Base-by-base conservation (phyloP, 53 echinoderm and acorn worm genomes). In the Paracentrotus lividus region DNA sequence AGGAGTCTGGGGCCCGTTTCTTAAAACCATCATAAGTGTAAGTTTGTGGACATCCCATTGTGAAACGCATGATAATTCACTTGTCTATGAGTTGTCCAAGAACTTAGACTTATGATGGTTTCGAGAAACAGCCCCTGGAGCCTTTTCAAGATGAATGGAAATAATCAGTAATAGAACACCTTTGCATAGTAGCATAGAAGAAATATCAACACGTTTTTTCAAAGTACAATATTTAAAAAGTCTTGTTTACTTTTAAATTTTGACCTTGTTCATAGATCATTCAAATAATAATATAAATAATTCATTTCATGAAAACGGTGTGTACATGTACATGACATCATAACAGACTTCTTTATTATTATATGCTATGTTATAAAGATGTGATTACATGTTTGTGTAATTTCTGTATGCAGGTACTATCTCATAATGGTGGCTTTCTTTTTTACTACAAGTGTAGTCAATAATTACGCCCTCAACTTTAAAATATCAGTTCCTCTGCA, bases 401-500 rank as follows among this genome's bases (percentile, higher is more conserved):
- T 85, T 49, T 51, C 42, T 92, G n/a, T 42, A 94, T 85, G 55
- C 97, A 98, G 98, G 86, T 67, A 97, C 13, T 98, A 98, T 93
- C 16, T 85, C 5, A 90, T 90, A 14, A 90, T 98, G 96, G 98
- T 98, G 54, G 49, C 94, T 7, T 98, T 96, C 72, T 98, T 98
- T 91, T 98, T 98, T 94, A 88, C 94, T 1, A 91, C 91, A 52
- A 98, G 96, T 84, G 95, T 98, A 0, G 86, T 95, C 47, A 98
- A 98, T 93, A 98, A 98, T 66, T 98, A 97, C 93, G 93, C 97
- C 21, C 94, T 98, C 29, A 97, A 96, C 90, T 98, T 98, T 95
- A 95, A 97, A 56, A 98, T 98, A 29, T 94, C 98, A 5, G 88
- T 97, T 40, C 98, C 98, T 54, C 94, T 98, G 5, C 98, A 98